Base-by-base conservation (phyloP, 2,797 vertebrate species). In the Vespertilio murinus region DNA sequence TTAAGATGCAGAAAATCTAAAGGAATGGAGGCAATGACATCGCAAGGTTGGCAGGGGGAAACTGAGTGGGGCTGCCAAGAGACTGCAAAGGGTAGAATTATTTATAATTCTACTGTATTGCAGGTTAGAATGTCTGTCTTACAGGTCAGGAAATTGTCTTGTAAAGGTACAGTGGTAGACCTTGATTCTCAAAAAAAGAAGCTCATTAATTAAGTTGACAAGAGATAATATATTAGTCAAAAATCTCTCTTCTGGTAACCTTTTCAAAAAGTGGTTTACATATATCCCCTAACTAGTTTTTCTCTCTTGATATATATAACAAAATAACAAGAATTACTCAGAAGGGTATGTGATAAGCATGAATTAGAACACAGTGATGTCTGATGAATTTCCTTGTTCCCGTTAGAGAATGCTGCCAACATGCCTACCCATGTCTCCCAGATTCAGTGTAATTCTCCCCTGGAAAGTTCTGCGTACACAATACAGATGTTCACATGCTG, bases 1-100 rank as follows among this genome's bases (percentile, higher is more conserved):
- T 86, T 90, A 74, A 78, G 59, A 90, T 74, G 28, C 52, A 80
- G 23, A 59, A 95, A 93, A 81, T 85, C 73, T 40, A 81, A 87
- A 85, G 45, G 14, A 3, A n/a, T 74, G 22, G 45, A 90, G 81
- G 54, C 28, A 70, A 20, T 81, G 33, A 92, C 23, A 10, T 49
- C 38, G 42, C 74, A 35, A 40, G 23, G 35, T 78, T 95, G 22
- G 47, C 71, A 78, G n/a, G 23, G 23, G 70, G 64, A 80, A 94
- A 81, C 8, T 59, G 23, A 70, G 11, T 49, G 30, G 54, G 35
- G 61, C 3, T 61, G 5, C 61, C 23, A 65, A 73, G 13, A 88
- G 10, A 87, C 33, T 87, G 22, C 73, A 74, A 69, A 75, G 35
- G 59, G 59, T 47, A 71, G 30, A 67, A 85, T 75, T 82, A 54